Evolutionary conservation across 2,797 vertebrate species (phyloP).

Genomic region (Falco concolor): DNA sequence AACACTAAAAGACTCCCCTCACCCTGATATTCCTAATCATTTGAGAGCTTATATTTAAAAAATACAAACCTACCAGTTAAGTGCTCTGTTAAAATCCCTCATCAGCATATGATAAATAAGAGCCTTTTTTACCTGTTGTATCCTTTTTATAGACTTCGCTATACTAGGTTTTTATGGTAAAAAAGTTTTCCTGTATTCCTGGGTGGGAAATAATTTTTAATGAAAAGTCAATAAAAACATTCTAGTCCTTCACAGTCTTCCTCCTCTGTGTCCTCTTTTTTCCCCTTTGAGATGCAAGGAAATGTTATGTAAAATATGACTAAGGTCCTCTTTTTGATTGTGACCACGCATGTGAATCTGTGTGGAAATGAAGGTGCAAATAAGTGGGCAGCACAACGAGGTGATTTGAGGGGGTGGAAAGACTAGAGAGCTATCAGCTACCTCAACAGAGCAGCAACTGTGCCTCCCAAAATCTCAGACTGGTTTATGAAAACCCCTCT

Average conservation of each 20-base stretch:
- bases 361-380: background rate
- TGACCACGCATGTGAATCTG: background rate
- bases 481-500: slow-evolving; percentile 12
- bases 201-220: background rate
- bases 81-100: background rate
- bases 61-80: background rate
- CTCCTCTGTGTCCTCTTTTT: background rate
- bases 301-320: background rate
- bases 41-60: background rate
- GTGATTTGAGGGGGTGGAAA: background rate
- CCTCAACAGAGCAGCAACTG: background rate
- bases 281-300: background rate
- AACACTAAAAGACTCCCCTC: background rate
- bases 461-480: background rate
- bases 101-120: background rate
- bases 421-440: background rate
- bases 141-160: background rate
- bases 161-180: background rate
- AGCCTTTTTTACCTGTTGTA: background rate
- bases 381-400: background rate
- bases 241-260: background rate
- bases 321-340: background rate
- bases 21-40: background rate
- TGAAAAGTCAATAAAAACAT: background rate
- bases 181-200: background rate